phyloP scores from a whole-genome alignment of 2,888 invertebrate species.

The Dolichomitus sp. region DNA sequence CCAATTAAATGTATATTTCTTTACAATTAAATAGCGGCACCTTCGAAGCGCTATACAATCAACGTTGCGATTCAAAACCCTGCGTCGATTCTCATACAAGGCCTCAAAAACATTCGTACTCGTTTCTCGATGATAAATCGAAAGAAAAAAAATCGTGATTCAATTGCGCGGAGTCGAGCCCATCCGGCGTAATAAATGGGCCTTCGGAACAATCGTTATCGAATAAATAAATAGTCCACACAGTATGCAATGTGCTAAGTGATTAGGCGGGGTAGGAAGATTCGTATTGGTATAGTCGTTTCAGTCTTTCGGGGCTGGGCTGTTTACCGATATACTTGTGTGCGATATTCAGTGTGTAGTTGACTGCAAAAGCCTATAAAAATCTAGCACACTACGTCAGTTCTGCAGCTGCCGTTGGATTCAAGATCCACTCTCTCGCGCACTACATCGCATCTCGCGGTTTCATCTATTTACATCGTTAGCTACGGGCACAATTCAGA shows the following conservation, averaged over 20 bases:
- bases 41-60: conserved; percentile 22
- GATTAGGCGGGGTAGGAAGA: conserved; percentile 16
- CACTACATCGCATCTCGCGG: not conserved
- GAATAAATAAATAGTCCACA: conserved; percentile 63
- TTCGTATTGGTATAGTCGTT: conserved; percentile 20
- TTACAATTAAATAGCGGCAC: conserved; percentile 36
- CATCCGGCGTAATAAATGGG: not conserved
- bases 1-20: conserved; percentile 48
- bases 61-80: conserved; percentile 3
- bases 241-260: conserved; percentile 33
- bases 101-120: conserved; percentile 24
- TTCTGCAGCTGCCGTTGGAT: not conserved
- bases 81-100: conserved; percentile 28
- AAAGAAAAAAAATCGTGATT: not conserved
- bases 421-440: not conserved
- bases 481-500: conserved; percentile 1
- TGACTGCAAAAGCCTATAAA: conserved; percentile 13
- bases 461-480: conserved; percentile 38
- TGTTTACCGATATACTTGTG: not conserved
- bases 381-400: conserved; percentile 4
- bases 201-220: conserved; percentile 21
- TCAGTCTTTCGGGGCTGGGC: conserved; percentile 30
- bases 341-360: conserved; percentile 7
- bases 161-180: conserved; percentile 10
- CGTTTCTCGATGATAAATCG: not conserved